Evolutionary conservation across 2,113 vertebrate genomes (phyloP).

Genomic region (Pygoscelis adeliae): DNA sequence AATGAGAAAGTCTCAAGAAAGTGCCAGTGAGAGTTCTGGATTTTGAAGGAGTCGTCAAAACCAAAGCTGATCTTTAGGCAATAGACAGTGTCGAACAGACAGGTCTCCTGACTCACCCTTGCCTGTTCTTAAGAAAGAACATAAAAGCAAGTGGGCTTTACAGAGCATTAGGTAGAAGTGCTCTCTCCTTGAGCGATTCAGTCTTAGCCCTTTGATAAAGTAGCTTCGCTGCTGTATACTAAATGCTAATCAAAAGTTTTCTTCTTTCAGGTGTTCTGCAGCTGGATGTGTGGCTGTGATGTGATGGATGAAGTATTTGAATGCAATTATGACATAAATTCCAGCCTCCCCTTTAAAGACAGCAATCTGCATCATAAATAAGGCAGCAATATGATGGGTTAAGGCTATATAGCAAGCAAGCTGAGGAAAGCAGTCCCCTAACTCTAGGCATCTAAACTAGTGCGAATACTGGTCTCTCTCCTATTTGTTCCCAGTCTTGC

Average conservation of each 20-base stretch:
- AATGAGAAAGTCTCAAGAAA: neutral
- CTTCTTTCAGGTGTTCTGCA: neutral
- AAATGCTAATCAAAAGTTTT: neutral
- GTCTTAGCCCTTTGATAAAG: neutral
- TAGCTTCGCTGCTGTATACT: neutral
- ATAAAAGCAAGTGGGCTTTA: neutral
- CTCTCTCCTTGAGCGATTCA: neutral
- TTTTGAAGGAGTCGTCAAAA: neutral
- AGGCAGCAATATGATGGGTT: neutral
- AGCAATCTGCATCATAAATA: neutral
- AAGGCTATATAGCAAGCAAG: neutral
- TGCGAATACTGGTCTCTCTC: neutral
- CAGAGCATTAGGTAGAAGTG: neutral
- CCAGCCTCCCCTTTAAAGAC: neutral
- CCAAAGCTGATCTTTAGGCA: neutral
- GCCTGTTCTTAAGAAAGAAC: neutral
- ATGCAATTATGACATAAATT: neutral
- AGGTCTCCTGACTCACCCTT: neutral
- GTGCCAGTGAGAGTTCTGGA: neutral
- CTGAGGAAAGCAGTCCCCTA: neutral
- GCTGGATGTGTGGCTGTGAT: neutral
- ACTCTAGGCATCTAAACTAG: neutral
- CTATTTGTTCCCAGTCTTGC: neutral
- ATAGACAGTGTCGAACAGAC: neutral
- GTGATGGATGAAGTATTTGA: neutral